Base-by-base conservation (phyloP, 1,140 invertebrate genomes). In the Ooceraea biroi region DNA sequence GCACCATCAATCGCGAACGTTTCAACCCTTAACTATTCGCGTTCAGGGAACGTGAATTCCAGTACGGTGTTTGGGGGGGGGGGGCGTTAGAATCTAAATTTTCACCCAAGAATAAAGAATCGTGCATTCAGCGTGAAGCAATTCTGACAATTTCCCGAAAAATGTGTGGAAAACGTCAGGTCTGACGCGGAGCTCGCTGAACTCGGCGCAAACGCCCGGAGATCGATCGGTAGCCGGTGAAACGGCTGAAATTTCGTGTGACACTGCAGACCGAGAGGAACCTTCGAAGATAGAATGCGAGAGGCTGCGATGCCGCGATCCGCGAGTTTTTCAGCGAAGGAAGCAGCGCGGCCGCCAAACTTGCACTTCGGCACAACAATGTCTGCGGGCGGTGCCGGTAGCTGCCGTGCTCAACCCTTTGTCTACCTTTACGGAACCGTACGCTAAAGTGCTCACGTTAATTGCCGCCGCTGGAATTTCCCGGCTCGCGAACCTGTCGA, bases 391-490 rank as follows among this genome's bases (percentile, higher is more conserved):
- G 82, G 77, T 48, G 55, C 25, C 25, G 25, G 36, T n/a, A 36
- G 68, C 25, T 30, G 76, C 41, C 48, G 65, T 69, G 58, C 69
- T 73, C 50, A 84, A 57, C 78, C 87, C 87, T 88, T 88, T 88
- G 87, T 88, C 87, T 83, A 41, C 57, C 66, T 30, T 50, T 30
- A 88, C 85, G 58, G 66, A 22, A 58, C 72, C 57, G 78, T 60
- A 88, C 86, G 76, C 83, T 57, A 85, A 88, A 88, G 87, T 83
- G 86, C 86, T 88, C 78, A 73, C 87, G 87, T 88, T 88, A 88
- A 88, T 88, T 88, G 84, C 86, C 72, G 83, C 50, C 73, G 46
- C 60, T 82, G 66, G 72, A 88, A 88, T 88, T 87, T 78, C 85
- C 57, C n/a, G 30, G 85, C n/a, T 58, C 80, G 80, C 66, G 85